These are phyloP conservation scores for Pseudochaenichthys georgianus DNA, from an alignment of 2,797 vertebrate species.

Conservation along the genomic window DNA sequence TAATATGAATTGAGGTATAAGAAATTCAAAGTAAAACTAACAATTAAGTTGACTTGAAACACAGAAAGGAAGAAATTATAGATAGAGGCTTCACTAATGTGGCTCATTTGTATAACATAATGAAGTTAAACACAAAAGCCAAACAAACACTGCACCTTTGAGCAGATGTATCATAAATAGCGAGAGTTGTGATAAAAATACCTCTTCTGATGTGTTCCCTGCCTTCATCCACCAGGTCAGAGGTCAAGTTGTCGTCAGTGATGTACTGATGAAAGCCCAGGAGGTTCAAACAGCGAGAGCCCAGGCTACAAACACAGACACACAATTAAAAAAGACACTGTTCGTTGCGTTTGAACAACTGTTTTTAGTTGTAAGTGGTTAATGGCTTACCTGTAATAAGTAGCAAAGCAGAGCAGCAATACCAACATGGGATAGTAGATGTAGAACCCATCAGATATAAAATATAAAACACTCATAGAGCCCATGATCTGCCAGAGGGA, in stretches of 20 bases:
- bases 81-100: not conserved
- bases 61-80: not conserved
- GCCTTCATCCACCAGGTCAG: slow-evolving; percentile 94
- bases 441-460: slow-evolving; percentile 96
- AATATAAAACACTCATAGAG: slow-evolving; percentile 92
- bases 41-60: not conserved
- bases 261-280: slow-evolving; percentile 96
- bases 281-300: slow-evolving; percentile 95
- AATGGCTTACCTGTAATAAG: slow-evolving; percentile 90
- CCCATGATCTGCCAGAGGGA: slow-evolving; percentile 92
- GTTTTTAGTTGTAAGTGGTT: not conserved
- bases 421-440: slow-evolving; percentile 98
- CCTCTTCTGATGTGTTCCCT: slow-evolving; percentile 93
- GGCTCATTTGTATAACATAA: not conserved
- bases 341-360: not conserved
- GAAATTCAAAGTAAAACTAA: not conserved
- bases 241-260: slow-evolving; percentile 91
- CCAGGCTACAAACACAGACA: slow-evolving; percentile 84
- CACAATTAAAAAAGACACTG: slow-evolving; percentile 47
- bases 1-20: not conserved
- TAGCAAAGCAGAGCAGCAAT: slow-evolving; percentile 94
- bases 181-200: slow-evolving; percentile 48
- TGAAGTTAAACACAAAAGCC: not conserved
- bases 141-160: not conserved
- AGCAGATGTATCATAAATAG: not conserved